Conservation (phyloP, 2,888 invertebrate species). For the Metacarcinus magister region DNA sequence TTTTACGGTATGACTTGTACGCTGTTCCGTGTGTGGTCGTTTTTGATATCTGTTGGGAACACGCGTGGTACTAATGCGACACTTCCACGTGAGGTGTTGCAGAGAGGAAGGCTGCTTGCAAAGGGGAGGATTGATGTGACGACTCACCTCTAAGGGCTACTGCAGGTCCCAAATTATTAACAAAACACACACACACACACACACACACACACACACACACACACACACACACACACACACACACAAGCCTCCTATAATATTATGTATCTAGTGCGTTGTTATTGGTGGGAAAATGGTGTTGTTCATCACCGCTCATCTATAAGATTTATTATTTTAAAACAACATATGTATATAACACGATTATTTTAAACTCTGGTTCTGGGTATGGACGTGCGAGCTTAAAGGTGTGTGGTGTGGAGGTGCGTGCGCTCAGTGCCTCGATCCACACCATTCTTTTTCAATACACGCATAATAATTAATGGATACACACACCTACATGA, state of each 20-base stretch:
- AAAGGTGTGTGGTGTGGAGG: conserved; percentile 41
- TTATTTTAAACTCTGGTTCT: background rate
- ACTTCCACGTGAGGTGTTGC: background rate
- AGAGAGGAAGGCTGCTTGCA: background rate
- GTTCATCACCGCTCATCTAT: conserved; percentile 8
- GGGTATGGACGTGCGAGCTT: conserved; percentile 1
- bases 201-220: conserved; percentile 15
- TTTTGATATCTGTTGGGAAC: background rate
- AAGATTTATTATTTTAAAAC: conserved; percentile 10
- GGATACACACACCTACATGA: background rate
- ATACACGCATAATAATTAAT: conserved; percentile 33
- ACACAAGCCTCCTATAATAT: background rate
- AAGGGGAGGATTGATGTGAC: background rate
- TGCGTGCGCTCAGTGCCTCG: background rate
- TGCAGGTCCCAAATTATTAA: background rate
- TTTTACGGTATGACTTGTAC: too few relatives aligned
- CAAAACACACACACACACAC: background rate
- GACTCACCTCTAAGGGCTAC: background rate
- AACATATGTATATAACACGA: background rate
- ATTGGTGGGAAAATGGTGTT: background rate
- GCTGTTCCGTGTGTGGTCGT: background rate
- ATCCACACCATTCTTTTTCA: background rate
- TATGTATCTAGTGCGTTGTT: background rate
- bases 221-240: background rate
- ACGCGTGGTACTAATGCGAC: background rate